Base-by-base conservation (phyloP, 2,888 invertebrate species). In the Cremastinae sp. region DNA sequence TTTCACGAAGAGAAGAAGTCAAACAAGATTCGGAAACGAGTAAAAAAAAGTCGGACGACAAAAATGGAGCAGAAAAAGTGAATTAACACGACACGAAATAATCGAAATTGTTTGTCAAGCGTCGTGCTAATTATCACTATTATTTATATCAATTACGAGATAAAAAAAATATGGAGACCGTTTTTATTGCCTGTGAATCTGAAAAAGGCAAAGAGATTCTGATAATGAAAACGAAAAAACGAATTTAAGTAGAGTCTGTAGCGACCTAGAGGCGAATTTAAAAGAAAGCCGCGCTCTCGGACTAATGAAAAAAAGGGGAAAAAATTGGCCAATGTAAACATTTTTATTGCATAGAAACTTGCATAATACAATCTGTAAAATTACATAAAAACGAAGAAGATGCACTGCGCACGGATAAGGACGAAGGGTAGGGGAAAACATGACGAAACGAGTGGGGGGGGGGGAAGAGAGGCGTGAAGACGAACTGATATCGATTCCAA, bases 401-500 rank as follows among this genome's bases (percentile, higher is more conserved):
- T 47, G 66, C 68, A 75, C 72, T 66, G 71, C 64, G 64, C 75
- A 69, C 69, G 68, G 75, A 78, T 65, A 53, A 78, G 69, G 14
- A 68, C 51, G 49, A 75, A 38, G 49, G 18, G 22, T 45, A 22
- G 18, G 22, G 22, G 10, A 28, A n/a, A 45, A 9, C 8, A 36
- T 16, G 10, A 59, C 22, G 10, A 53, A 43, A 43, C 9, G 16
- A 16, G 47, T 47, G 34, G 61, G 62, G 14, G 56, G 38, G 16
- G 10, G 47, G 28, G 34, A 56, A 62, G 14, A 54, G 38, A 74
- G 53, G 64, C 38, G 28, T 61, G 65, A 66, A 28, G 28, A 28
- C 68, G 75, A 75, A 78, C 38, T 65, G 72, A 75, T 78, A 59
- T 70, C 74, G 74, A 70, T 74, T 61, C 38, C 65, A 53, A 54